Evolutionary conservation across 2,888 invertebrate species (phyloP).

Genomic region (Tholera decimalis): DNA sequence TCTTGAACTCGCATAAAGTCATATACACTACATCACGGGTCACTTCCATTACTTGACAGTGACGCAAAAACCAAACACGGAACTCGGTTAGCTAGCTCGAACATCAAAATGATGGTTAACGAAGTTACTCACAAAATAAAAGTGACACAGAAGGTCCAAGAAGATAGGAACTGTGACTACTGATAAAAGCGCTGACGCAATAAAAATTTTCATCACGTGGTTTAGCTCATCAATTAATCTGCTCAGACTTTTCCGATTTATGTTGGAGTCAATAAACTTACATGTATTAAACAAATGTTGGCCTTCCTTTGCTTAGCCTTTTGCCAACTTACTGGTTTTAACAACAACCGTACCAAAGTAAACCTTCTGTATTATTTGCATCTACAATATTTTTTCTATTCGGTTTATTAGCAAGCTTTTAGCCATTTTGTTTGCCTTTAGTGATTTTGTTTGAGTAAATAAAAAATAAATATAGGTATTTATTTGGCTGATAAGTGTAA

Average conservation of each 20-base stretch:
- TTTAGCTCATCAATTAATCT: too few species aligned
- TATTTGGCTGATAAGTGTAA: conserved; percentile 7
- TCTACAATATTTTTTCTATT: too few species aligned
- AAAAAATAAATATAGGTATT: background rate
- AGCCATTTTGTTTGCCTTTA: conserved; percentile 36
- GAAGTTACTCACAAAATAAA: conserved; percentile 10
- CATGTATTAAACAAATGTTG: too few species aligned
- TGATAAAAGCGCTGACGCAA: too few species aligned
- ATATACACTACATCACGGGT: conserved; percentile 16
- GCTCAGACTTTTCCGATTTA: too few species aligned
- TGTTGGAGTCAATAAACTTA: too few species aligned
- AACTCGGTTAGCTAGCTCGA: conserved; percentile 29
- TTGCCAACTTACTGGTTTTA: too few species aligned
- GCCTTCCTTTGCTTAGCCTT: too few species aligned
- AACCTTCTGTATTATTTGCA: conserved; percentile 29
- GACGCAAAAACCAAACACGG: conserved; percentile 46
- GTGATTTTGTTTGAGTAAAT: conserved; percentile 1
- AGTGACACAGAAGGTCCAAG: conserved; percentile 8
- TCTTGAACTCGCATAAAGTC: background rate
- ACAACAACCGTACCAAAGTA: too few species aligned
- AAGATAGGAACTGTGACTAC: too few species aligned
- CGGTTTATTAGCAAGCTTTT: conserved; percentile 33
- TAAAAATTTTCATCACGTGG: too few species aligned
- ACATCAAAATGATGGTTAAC: conserved; percentile 45
- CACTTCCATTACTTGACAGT: conserved; percentile 30